Conservation (phyloP, 2,888 invertebrate species). For the Cecidostiba fungosa region DNA sequence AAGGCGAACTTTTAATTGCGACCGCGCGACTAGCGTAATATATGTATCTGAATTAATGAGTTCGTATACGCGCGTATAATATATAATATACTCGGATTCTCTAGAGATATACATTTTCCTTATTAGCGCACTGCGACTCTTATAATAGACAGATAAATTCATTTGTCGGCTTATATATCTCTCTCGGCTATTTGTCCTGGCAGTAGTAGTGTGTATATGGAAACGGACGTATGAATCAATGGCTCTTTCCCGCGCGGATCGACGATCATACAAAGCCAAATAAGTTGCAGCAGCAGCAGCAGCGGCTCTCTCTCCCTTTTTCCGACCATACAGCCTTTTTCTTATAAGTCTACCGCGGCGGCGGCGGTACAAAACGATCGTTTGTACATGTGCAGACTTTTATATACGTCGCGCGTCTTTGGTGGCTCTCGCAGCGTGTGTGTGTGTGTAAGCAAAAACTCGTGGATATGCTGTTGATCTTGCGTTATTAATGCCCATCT, state of each 20-base stretch:
- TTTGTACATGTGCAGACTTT: not conserved
- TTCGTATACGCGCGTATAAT: not conserved
- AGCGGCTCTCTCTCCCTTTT: not conserved
- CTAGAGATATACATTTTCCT: not conserved
- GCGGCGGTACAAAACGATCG: not conserved
- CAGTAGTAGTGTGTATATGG: not conserved
- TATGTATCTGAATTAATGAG: not conserved
- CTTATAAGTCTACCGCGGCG: not conserved
- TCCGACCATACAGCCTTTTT: not conserved
- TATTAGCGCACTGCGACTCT: not conserved
- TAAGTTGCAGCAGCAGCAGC: not conserved
- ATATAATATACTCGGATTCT: not conserved
- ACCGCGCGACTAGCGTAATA: not conserved
- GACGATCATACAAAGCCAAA: conserved; percentile 14
- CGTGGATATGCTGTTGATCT: not conserved
- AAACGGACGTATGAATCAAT: not conserved
- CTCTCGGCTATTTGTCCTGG: not conserved
- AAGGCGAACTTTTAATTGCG: conserved; percentile 4
- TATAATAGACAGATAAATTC: not conserved
- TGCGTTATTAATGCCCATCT: conserved; percentile 24
- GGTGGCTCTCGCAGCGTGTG: not conserved
- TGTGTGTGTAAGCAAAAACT: not conserved
- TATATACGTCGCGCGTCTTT: not conserved
- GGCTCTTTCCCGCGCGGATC: conserved; percentile 1
- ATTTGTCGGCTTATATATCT: not conserved